Conservation (phyloP, 1,140 invertebrate species). For the Orchestia grillus region DNA sequence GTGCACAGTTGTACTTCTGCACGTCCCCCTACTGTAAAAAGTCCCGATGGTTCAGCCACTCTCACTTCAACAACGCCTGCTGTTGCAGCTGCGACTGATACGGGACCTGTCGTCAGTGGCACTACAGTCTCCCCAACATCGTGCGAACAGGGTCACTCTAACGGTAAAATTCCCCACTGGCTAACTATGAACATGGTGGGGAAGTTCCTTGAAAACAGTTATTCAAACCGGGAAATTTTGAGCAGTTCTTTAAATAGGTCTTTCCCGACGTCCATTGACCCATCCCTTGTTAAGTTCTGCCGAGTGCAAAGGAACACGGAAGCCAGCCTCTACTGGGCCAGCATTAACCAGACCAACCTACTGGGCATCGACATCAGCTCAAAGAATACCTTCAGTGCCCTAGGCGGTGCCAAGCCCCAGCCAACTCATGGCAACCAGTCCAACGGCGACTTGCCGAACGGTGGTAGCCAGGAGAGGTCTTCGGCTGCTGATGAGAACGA, state of each 20-base stretch:
- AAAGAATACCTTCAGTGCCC: background rate
- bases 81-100: background rate
- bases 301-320: background rate
- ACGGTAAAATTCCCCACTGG: conserved; percentile 22
- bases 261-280: background rate
- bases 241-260: background rate
- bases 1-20: too few relatives aligned
- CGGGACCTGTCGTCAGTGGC: background rate
- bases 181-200: conserved; percentile 17
- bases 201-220: background rate
- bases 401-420: background rate
- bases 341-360: background rate
- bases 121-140: background rate
- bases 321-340: conserved; percentile 11
- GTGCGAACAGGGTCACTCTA: background rate
- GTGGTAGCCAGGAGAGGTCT: background rate
- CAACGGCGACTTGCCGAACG: background rate
- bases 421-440: background rate
- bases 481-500: background rate
- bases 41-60: background rate
- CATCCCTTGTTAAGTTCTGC: background rate
- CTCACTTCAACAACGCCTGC: background rate
- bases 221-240: background rate
- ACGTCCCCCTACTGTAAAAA: too few relatives aligned
- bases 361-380: background rate